A percentile compares a stretch with the other conserved stretches of the same genome.
Evolutionary conservation across 35 echinoderm and acorn worm genomes (phyloP).

Genomic region (Apostichopus parvimensis): DNA sequence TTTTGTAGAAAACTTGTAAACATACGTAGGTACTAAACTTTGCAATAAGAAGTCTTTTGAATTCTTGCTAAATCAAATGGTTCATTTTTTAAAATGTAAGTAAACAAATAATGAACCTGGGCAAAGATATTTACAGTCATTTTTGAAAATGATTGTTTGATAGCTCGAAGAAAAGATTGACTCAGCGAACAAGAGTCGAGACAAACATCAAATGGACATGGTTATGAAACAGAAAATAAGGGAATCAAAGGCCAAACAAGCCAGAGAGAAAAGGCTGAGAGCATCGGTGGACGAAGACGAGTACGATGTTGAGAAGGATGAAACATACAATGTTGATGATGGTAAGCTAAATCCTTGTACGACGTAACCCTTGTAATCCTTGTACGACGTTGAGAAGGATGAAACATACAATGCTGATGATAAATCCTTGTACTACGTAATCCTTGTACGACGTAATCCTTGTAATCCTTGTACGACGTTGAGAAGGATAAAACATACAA

Average conservation of each 20-base stretch:
- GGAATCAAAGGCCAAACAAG: slow-evolving; percentile 71
- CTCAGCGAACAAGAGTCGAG: slow-evolving; percentile 76
- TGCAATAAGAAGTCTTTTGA: too few species aligned
- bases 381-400: slow-evolving; percentile 94
- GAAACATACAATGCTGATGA: too few species aligned
- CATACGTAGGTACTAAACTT: too few species aligned
- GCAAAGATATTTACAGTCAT: too few species aligned
- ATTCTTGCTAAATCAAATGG: too few species aligned
- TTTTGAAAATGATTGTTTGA: not conserved
- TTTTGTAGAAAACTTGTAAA: too few species aligned
- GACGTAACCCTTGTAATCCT: too few species aligned
- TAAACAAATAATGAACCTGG: too few species aligned
- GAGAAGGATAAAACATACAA: slow-evolving; percentile 21
- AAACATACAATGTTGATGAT: slow-evolving; percentile 92
- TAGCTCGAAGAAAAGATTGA: slow-evolving; percentile 85
- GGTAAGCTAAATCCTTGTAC: slow-evolving; percentile 59
- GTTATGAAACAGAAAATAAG: slow-evolving; percentile 78
- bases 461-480: too few species aligned
- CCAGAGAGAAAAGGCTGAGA: slow-evolving; percentile 74
- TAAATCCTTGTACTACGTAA: too few species aligned
- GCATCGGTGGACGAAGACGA: slow-evolving; percentile 59
- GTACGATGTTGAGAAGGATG: slow-evolving; percentile 92
- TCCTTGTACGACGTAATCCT: too few species aligned
- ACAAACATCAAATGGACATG: slow-evolving; percentile 68
- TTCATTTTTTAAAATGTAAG: too few species aligned